Conservation (phyloP, 2,113 vertebrate genomes). For the Crocuta crocuta region DNA sequence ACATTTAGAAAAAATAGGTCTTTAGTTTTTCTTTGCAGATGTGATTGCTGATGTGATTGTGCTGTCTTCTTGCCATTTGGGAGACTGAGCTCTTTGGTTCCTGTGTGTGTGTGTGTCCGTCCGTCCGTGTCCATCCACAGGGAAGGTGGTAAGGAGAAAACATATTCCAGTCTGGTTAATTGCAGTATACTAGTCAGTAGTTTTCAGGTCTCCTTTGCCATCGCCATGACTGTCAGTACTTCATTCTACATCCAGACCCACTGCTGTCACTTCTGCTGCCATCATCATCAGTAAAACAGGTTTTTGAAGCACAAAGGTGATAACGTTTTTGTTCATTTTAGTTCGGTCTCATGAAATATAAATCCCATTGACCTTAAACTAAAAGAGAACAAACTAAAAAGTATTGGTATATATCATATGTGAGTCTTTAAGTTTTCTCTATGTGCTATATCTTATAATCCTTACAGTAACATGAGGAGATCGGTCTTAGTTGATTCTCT, state of each 20-base stretch:
- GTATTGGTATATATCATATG: not conserved
- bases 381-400: not conserved
- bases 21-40: not conserved
- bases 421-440: not conserved
- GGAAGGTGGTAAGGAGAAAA: not conserved
- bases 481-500: not conserved
- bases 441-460: not conserved
- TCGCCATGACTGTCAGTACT: not conserved
- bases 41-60: not conserved
- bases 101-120: rapidly evolving
- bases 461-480: not conserved
- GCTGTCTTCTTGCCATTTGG: not conserved
- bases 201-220: not conserved
- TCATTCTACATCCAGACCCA: not conserved
- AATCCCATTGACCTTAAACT: not conserved
- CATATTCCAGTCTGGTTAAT: not conserved
- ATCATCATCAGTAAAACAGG: not conserved
- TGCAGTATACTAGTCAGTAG: not conserved
- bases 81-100: not conserved
- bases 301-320: not conserved
- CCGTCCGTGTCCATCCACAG: not conserved
- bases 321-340: not conserved
- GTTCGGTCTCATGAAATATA: not conserved
- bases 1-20: not conserved
- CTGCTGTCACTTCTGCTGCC: not conserved